Conservation (phyloP, 2,797 vertebrate species). For the Echeneis naucrates region DNA sequence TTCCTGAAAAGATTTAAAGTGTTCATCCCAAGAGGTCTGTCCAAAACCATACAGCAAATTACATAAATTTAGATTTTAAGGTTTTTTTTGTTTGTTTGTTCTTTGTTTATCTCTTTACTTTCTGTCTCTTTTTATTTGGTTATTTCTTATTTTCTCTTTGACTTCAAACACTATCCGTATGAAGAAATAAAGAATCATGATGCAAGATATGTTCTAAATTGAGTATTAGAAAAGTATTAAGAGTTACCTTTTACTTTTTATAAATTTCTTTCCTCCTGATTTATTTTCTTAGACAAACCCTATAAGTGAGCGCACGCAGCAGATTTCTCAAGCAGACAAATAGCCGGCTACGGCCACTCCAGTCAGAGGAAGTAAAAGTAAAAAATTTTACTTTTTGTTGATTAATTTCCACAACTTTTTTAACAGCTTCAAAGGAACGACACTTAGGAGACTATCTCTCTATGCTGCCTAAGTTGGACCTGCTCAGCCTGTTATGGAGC, state of each 20-base stretch:
- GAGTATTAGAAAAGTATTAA: conserved; percentile 33
- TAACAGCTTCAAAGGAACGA: background rate
- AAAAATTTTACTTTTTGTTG: background rate
- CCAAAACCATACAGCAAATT: conserved; percentile 41
- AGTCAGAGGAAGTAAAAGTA: conserved; percentile 68
- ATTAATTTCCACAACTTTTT: background rate
- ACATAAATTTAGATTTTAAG: conserved; percentile 9
- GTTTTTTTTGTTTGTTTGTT: conserved; percentile 29
- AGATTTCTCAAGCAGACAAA: conserved; percentile 58
- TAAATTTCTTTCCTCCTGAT: conserved; percentile 32
- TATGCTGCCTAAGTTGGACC: conserved; percentile 13
- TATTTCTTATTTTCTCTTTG: conserved; percentile 5
- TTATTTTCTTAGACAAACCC: conserved; percentile 48
- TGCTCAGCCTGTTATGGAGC: conserved; percentile 21
- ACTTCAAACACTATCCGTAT: conserved; percentile 73
- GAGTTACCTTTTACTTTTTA: conserved; percentile 19
- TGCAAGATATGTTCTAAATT: conserved; percentile 52
- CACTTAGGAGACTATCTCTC: background rate
- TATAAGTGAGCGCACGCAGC: conserved; percentile 66
- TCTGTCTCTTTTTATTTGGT: conserved; percentile 26
- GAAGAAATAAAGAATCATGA: conserved; percentile 84
- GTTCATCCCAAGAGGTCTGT: conserved; percentile 75
- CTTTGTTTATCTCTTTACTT: conserved; percentile 29
- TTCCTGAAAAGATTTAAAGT: conserved; percentile 51
- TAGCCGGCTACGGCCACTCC: conserved; percentile 46